Conservation (phyloP, 2,113 vertebrate species). For the Coregonus clupeaformis region DNA sequence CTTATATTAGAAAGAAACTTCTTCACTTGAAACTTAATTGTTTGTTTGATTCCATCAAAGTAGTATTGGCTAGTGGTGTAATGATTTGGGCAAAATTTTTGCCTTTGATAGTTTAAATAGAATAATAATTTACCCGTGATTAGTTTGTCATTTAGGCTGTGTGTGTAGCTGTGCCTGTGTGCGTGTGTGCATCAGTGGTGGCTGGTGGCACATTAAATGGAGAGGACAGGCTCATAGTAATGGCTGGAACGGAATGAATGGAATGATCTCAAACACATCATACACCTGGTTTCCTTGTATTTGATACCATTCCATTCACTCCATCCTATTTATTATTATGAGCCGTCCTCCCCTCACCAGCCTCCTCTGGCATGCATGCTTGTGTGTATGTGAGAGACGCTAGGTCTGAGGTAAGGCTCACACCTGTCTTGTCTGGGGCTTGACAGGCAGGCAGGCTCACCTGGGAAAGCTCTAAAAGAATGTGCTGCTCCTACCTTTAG, state of each 20-base stretch:
- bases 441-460: background rate
- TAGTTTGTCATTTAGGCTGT: background rate
- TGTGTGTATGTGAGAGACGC: background rate
- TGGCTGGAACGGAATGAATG: too few species aligned
- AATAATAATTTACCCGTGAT: background rate
- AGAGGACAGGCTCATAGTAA: too few species aligned
- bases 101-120: background rate
- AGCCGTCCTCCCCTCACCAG: too few species aligned
- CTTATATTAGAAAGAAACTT: background rate
- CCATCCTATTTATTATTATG: too few species aligned
- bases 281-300: too few species aligned
- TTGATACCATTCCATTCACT: too few species aligned
- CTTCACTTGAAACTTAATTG: background rate
- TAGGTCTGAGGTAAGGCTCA: background rate
- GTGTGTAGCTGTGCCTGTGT: background rate
- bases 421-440: conserved; percentile 22
- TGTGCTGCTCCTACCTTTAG: conserved; percentile 14
- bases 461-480: conserved; percentile 31
- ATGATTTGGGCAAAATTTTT: background rate
- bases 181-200: too few species aligned
- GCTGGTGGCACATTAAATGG: too few species aligned
- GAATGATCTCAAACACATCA: too few species aligned
- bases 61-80: background rate
- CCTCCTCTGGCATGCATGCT: too few species aligned
- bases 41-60: background rate